Percentiles rank a stretch among this genome's conserved stretches.
Conservation (phyloP, 2,113 vertebrate species). For the Eulacestoma nigropectus region DNA sequence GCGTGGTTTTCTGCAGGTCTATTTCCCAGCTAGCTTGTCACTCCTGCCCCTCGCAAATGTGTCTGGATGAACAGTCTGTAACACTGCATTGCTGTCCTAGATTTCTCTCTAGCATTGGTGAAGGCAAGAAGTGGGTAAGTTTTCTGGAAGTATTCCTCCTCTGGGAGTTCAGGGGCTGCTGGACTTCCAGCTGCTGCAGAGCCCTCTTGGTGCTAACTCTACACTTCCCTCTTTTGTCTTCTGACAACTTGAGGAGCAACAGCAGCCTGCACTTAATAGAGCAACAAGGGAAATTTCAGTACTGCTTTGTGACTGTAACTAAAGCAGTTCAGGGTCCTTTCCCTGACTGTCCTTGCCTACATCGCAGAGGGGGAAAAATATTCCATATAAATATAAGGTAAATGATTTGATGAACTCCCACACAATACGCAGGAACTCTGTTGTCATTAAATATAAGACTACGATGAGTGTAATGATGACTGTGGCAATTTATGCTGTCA, state of each 20-base stretch:
- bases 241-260: background rate
- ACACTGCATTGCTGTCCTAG: rapidly evolving
- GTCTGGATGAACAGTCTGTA: background rate
- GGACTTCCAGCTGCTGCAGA: background rate
- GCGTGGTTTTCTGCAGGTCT: background rate
- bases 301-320: background rate
- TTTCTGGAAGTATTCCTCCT: background rate
- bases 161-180: background rate
- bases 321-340: background rate
- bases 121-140: background rate
- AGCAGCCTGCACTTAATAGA: background rate
- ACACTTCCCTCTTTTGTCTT: rapidly evolving
- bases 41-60: rapidly evolving
- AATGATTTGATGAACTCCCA: background rate
- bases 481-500: background rate
- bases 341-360: background rate
- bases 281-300: background rate
- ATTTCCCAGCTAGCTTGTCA: background rate
- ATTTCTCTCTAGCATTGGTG: background rate
- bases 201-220: background rate
- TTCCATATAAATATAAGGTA: background rate
- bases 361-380: rapidly evolving
- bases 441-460: background rate
- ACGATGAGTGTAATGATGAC: background rate
- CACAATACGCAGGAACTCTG: background rate